Conservation (phyloP, 2,888 invertebrate species). For the Strigamia transsilvanica region DNA sequence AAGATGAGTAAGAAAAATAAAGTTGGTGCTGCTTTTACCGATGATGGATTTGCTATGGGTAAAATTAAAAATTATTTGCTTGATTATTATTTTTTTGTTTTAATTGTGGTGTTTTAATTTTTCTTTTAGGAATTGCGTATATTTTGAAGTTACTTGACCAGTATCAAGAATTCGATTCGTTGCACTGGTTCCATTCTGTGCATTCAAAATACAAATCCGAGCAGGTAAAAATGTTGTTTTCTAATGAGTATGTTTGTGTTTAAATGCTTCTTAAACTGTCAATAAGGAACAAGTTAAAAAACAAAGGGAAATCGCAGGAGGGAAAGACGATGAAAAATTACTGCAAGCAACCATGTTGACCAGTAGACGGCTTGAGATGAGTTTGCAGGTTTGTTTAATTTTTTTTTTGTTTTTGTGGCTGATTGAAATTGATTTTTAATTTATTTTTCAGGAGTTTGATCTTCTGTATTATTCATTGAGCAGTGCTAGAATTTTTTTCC, state of each 20-base stretch:
- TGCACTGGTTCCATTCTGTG: slow-evolving; percentile 95
- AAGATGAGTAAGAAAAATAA: slow-evolving; percentile 90
- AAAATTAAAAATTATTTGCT: slow-evolving; percentile 56
- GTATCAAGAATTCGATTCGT: slow-evolving; percentile 82
- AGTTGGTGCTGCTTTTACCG: slow-evolving; percentile 88
- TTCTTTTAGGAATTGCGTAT: slow-evolving; percentile 77
- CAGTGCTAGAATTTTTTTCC: slow-evolving; percentile 95
- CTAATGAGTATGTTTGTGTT: slow-evolving; percentile 55
- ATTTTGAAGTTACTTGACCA: slow-evolving; percentile 90
- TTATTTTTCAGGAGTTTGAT: slow-evolving; percentile 81
- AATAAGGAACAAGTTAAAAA: slow-evolving; percentile 54
- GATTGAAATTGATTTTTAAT: slow-evolving; percentile 62
- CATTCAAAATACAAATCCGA: slow-evolving; percentile 76
- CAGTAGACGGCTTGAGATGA: slow-evolving; percentile 80
- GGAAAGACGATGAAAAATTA: slow-evolving; percentile 79
- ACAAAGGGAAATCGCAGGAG: slow-evolving; percentile 52
- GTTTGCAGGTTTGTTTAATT: slow-evolving; percentile 67
- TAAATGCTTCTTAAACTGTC: slow-evolving; percentile 61
- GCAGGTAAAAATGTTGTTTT: slow-evolving; percentile 61
- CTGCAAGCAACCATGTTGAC: slow-evolving; percentile 91
- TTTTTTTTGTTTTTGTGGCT: slow-evolving; percentile 60
- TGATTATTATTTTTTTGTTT: slow-evolving; percentile 52
- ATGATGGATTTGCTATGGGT: slow-evolving; percentile 98
- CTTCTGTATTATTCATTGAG: slow-evolving; percentile 89
- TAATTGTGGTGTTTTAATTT: no score